Conservation (phyloP, 2,888 invertebrate genomes). For the Cremastinae sp. region DNA sequence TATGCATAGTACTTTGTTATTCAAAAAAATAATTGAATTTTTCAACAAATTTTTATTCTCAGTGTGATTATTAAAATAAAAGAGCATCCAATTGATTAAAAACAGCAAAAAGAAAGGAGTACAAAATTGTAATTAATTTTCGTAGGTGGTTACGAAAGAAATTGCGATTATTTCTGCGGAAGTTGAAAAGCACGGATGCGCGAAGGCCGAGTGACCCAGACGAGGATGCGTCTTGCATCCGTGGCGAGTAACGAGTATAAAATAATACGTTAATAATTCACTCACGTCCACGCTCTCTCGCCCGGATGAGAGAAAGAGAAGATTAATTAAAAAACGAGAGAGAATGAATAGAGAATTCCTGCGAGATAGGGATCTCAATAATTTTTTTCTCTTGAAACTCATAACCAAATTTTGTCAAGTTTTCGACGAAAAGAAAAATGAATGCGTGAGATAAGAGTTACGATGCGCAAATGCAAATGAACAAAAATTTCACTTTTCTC, state of each 20-base stretch:
- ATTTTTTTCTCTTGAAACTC: neutral
- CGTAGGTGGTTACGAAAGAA: neutral
- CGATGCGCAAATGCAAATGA: conserved; percentile 16
- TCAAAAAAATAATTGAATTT: too few relatives aligned
- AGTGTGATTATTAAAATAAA: too few relatives aligned
- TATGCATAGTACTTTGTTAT: too few relatives aligned
- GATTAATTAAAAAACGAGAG: neutral
- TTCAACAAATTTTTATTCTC: too few relatives aligned
- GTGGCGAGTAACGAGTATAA: neutral
- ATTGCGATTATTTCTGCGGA: conserved; percentile 16
- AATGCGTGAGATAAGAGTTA: neutral
- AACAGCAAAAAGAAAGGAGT: too few relatives aligned
- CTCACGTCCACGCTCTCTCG: neutral
- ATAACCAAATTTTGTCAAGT: too few relatives aligned
- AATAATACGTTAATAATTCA: conserved; percentile 11
- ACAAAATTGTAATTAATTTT: too few relatives aligned
- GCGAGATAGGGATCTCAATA: too few relatives aligned
- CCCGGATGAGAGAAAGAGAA: neutral
- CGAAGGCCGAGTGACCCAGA: conserved; percentile 7
- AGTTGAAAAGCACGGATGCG: conserved; percentile 15
- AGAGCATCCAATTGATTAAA: too few relatives aligned
- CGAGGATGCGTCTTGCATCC: neutral
- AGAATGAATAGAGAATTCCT: neutral
- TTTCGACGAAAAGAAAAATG: neutral
- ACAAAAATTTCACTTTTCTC: conserved; percentile 31